A percentile compares a stretch with the other conserved stretches of the same genome.
Conservation (phyloP, 2,113 vertebrate species). For the Potamarius usumacintae region DNA sequence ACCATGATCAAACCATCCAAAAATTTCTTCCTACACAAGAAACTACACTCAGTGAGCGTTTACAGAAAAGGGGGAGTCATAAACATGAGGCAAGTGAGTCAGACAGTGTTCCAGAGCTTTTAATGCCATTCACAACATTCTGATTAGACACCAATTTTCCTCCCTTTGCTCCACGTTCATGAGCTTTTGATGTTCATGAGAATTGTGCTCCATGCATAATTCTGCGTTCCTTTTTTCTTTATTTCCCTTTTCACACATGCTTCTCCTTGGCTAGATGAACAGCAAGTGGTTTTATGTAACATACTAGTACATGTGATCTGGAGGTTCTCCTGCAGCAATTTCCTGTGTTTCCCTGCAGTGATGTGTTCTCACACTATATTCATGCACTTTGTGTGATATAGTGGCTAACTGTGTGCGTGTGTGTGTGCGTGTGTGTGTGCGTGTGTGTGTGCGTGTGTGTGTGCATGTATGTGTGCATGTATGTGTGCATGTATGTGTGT, state of each 20-base stretch:
- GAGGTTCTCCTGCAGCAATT: constrained; percentile 33
- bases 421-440: constrained; percentile 15
- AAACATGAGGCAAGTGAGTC: constrained; percentile 50
- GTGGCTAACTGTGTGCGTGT: constrained; percentile 10
- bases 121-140: constrained; percentile 45
- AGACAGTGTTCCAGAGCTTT: constrained; percentile 48
- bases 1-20: neutral
- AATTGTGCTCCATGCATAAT: constrained; percentile 23
- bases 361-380: constrained; percentile 4
- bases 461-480: neutral
- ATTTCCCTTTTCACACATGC: constrained; percentile 61
- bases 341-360: constrained; percentile 30
- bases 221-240: constrained; percentile 59
- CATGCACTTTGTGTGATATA: neutral
- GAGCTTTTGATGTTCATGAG: constrained; percentile 65
- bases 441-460: neutral
- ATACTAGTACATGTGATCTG: constrained; percentile 22
- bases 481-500: constrained; percentile 16
- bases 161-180: constrained; percentile 63
- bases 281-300: constrained; percentile 63
- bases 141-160: constrained; percentile 60
- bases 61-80: constrained; percentile 3
- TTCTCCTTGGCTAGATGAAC: constrained; percentile 62
- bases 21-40: neutral
- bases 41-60: neutral